These are phyloP conservation scores for Tiaroga cobitis DNA, from an alignment of 2,797 vertebrate species.

Conservation along the genomic window DNA sequence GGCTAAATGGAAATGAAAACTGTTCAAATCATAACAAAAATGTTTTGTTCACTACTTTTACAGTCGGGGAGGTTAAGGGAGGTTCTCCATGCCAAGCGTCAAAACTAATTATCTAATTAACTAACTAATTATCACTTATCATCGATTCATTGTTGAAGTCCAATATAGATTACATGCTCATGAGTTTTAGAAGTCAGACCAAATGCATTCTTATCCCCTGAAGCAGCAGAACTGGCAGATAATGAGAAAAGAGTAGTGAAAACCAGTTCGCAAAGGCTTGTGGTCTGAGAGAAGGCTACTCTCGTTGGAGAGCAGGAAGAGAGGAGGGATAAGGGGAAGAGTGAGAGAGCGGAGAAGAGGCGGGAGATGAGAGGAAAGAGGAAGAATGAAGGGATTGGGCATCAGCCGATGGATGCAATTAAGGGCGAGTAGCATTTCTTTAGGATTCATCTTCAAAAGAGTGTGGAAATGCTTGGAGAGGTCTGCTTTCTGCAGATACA, in stretches of 20 bases:
- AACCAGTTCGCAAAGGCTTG: conserved; percentile 52
- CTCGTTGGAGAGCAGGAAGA: conserved; percentile 14
- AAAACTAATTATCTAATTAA: not conserved
- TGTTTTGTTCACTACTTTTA: not conserved
- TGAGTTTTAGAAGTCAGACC: conserved; percentile 54
- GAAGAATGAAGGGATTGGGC: conserved; percentile 37
- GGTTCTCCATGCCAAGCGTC: not conserved
- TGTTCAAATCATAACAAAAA: not conserved
- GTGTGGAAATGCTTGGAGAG: conserved; percentile 53
- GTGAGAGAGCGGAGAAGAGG: conserved; percentile 8
- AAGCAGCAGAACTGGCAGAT: conserved; percentile 59
- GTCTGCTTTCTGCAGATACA: conserved; percentile 63
- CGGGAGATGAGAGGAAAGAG: not conserved
- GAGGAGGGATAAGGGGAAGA: conserved; percentile 16
- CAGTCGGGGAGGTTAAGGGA: not conserved
- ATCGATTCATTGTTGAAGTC: not conserved
- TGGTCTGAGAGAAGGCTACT: conserved; percentile 55
- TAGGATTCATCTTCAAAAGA: conserved; percentile 65
- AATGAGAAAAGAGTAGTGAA: conserved; percentile 64
- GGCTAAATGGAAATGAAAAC: not conserved
- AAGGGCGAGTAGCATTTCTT: conserved; percentile 65
- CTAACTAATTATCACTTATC: conserved; percentile 7
- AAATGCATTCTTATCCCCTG: conserved; percentile 57
- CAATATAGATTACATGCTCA: conserved; percentile 52
- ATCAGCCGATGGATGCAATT: conserved; percentile 57